phyloP scores from a whole-genome alignment of 2,888 invertebrate genomes.

The Tenthredo notha region DNA sequence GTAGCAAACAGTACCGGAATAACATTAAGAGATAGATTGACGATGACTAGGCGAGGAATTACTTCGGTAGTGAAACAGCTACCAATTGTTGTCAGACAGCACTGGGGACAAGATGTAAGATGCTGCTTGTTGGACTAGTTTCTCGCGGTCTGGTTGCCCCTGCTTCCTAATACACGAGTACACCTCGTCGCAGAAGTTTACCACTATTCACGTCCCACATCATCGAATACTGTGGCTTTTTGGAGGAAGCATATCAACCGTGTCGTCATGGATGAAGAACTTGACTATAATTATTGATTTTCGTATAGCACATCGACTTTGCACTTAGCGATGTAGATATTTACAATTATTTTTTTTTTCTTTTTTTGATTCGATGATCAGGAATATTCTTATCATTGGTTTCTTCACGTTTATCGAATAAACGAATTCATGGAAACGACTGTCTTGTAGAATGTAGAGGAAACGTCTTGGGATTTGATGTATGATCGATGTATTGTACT shows the following conservation, averaged over 20 bases:
- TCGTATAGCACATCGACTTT: no score
- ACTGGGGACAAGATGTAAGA: conserved; percentile 18
- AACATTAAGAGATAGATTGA: background rate
- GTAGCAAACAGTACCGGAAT: no score
- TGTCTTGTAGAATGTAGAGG: background rate
- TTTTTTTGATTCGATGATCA: background rate
- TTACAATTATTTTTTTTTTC: no score
- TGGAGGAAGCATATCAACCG: background rate
- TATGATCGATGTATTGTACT: background rate
- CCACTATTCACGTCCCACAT: background rate
- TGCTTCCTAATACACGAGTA: conserved; percentile 33
- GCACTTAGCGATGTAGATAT: background rate
- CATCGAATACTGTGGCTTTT: background rate
- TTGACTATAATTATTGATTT: background rate
- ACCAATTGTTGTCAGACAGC: conserved; percentile 38
- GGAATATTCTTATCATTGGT: background rate
- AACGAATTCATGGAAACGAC: background rate
- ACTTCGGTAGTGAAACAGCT: conserved; percentile 5
- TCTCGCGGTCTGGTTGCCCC: background rate
- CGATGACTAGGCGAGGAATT: background rate
- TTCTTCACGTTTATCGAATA: background rate
- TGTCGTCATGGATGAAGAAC: background rate
- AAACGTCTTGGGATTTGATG: background rate
- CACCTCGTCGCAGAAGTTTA: conserved; percentile 33
- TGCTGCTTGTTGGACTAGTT: conserved; percentile 41